Evolutionary conservation across 1,140 invertebrate genomes (phyloP), one percentile per base, ranked within the genome.

Genomic region (Drosophila trapezifrons): DNA sequence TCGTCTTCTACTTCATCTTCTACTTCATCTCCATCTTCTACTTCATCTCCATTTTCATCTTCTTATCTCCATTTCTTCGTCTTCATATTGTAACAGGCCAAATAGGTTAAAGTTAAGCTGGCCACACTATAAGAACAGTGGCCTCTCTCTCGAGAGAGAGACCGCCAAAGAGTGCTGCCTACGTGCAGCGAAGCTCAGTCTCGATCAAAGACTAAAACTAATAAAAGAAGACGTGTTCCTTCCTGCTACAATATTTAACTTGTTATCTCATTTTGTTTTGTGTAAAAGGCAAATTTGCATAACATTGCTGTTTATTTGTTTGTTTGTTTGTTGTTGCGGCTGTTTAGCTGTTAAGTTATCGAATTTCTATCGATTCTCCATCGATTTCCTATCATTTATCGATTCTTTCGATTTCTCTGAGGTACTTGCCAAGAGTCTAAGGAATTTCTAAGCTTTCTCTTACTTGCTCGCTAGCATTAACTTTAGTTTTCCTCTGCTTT

Each of bases 371-470:
- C 25, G 17, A 29, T 29, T 32, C 18, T 17, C 5, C 7, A 27
- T 27, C 12, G 27, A 13, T 18, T 47, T 25, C n/a, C 13, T 9
- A 46, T 25, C 13, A 20, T 25, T 49, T 40, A 46, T 25, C 15
- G 45, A 47, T 49, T 37, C 37, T 55, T 38, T 43, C 32, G 52
- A 25, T 35, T 69, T 43, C 20, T 38, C 42, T 87, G 82, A 86
- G 82, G 82, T 86, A 86, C 82, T 87, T 82, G 79, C 82, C 82
- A 83, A 83, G 79, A 81, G 79, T 70, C 80, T 85, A 82, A 70
- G 49, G 49, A 78, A 83, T 76, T 76, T 60, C 72, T 49, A 76
- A 85, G 79, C 67, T 85, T 70, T 74, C 80, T 84, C 51, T 75
- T 51, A 43, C 57, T 73, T 42, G 63, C 64, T 40, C 47, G 46